Evolutionary conservation across 1,140 invertebrate species (phyloP).

Genomic region (Aphaenogaster floridana): DNA sequence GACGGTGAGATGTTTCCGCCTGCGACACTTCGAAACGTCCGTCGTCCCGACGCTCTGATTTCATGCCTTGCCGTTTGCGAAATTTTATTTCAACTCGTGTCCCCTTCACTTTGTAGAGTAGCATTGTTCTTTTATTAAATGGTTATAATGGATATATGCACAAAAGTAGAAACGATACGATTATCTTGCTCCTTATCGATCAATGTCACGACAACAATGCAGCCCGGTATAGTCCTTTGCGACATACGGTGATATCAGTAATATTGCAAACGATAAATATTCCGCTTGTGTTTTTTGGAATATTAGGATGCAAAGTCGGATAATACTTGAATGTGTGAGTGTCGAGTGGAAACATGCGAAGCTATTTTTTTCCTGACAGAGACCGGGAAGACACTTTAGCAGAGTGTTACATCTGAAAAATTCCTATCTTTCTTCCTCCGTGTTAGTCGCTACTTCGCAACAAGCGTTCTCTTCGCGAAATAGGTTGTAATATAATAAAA

Average conservation of each 20-base stretch:
- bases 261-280: conserved; percentile 49
- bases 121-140: conserved; percentile 29
- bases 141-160: neutral
- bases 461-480: conserved; percentile 40
- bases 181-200: conserved; percentile 20
- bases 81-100: neutral
- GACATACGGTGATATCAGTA: conserved; percentile 10
- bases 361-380: conserved; percentile 39
- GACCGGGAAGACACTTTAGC: conserved; percentile 49
- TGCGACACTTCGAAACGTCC: conserved; percentile 11
- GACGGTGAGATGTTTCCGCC: conserved; percentile 26
- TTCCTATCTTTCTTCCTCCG: conserved; percentile 34
- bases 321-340: conserved; percentile 20
- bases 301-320: conserved; percentile 46
- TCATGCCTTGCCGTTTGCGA: neutral
- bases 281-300: conserved; percentile 3
- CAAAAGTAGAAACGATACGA: neutral
- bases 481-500: conserved; percentile 56
- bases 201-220: conserved; percentile 17
- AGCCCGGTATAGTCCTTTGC: neutral
- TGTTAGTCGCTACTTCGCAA: conserved; percentile 33
- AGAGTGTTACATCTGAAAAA: conserved; percentile 35
- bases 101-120: neutral
- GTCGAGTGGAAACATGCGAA: conserved; percentile 41
- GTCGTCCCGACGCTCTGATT: conserved; percentile 11